Evolutionary conservation across 2,888 invertebrate genomes (phyloP).

Genomic region (Hofmannophila pseudospretella): DNA sequence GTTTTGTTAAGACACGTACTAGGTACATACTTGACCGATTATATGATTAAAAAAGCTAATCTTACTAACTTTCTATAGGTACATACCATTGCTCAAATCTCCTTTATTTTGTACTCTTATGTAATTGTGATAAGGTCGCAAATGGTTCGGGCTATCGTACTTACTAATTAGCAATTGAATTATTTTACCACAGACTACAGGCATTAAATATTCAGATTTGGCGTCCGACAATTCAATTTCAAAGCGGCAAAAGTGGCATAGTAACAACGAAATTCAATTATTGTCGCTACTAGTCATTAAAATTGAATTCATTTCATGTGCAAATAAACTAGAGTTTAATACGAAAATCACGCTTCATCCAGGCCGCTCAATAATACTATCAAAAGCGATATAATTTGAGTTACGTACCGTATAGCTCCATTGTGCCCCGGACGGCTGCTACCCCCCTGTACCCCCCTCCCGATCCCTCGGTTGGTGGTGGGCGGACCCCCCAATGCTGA

Average conservation of each 20-base stretch:
- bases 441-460: slow-evolving; percentile 19
- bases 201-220: neutral
- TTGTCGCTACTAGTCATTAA: neutral
- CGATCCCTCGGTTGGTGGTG: slow-evolving; percentile 14
- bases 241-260: neutral
- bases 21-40: no score
- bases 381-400: slow-evolving; percentile 54
- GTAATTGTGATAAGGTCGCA: no score
- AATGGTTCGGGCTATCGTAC: no score
- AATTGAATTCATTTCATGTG: slow-evolving; percentile 10
- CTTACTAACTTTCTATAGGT: no score
- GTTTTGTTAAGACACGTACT: no score
- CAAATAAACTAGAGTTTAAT: slow-evolving; percentile 17
- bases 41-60: no score
- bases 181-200: no score
- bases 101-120: no score
- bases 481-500: slow-evolving; percentile 39
- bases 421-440: slow-evolving; percentile 43
- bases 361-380: slow-evolving; percentile 42
- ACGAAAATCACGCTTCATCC: slow-evolving; percentile 24
- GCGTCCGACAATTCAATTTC: no score
- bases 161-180: no score
- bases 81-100: no score
- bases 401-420: slow-evolving; percentile 49
- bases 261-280: slow-evolving; percentile 3